Percentiles rank a stretch among this genome's conserved stretches.
phyloP scores from a whole-genome alignment of 2,113 vertebrate genomes.

The Turnix velox region DNA sequence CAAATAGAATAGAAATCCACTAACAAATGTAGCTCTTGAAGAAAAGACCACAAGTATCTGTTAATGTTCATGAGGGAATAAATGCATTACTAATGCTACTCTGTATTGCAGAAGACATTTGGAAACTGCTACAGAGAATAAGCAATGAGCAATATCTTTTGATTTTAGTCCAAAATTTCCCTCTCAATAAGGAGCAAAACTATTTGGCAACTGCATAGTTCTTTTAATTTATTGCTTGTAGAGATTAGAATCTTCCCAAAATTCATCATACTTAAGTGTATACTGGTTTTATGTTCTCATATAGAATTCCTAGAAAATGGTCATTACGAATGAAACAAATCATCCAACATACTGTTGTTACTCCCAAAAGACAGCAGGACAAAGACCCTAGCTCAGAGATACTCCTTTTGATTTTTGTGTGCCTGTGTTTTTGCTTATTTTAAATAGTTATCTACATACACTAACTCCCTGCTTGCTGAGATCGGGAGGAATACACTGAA shows the following conservation, averaged over 20 bases:
- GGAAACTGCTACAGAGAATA: neutral
- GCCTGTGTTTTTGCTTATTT: neutral
- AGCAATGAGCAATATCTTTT: neutral
- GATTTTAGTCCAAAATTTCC: neutral
- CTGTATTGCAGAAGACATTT: neutral
- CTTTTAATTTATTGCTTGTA: neutral
- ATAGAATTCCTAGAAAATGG: neutral
- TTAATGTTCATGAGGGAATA: neutral
- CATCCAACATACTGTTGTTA: neutral
- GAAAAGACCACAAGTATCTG: neutral
- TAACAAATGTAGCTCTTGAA: neutral
- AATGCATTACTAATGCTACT: neutral
- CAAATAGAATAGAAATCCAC: neutral
- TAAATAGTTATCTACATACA: neutral
- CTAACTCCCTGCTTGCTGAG: neutral
- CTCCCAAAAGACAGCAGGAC: neutral
- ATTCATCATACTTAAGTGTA: neutral
- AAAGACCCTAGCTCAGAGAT: neutral
- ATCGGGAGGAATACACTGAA: neutral
- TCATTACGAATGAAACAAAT: neutral
- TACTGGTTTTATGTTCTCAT: fast-evolving
- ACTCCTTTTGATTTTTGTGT: neutral
- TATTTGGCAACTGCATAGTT: fast-evolving
- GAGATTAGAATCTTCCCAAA: neutral
- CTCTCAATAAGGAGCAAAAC: neutral